Percentiles rank a stretch among this genome's conserved stretches.
Conservation (phyloP, 1,140 invertebrate species). For the Laupala kohalensis region DNA sequence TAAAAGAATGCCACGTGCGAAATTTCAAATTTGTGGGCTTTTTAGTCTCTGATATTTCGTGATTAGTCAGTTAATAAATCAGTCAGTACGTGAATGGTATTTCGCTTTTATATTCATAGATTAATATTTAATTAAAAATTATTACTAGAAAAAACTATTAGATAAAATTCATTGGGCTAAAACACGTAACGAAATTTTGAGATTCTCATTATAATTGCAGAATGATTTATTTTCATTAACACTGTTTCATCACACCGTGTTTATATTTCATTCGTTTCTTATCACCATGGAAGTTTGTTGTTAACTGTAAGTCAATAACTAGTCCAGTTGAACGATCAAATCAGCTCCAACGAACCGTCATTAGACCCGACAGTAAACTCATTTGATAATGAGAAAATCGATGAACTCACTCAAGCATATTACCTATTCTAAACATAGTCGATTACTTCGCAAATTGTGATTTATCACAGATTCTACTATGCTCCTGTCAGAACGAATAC, state of each 20-base stretch:
- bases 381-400: no score
- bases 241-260: neutral
- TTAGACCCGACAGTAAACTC: no score
- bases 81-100: no score
- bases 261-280: neutral
- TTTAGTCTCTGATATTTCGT: no score
- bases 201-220: neutral
- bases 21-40: no score
- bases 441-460: neutral
- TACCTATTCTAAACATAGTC: neutral
- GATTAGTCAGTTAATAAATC: no score
- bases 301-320: no score
- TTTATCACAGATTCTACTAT: neutral
- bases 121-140: neutral
- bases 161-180: no score
- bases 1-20: no score
- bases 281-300: neutral
- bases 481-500: neutral
- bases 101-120: no score
- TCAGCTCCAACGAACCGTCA: no score
- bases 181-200: neutral
- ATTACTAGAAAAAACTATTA: neutral
- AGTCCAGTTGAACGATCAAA: no score
- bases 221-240: neutral
- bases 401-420: neutral